phyloP scores from a whole-genome alignment of 92 coral and sea anemone genomes.

The Blastomussa wellsi region DNA sequence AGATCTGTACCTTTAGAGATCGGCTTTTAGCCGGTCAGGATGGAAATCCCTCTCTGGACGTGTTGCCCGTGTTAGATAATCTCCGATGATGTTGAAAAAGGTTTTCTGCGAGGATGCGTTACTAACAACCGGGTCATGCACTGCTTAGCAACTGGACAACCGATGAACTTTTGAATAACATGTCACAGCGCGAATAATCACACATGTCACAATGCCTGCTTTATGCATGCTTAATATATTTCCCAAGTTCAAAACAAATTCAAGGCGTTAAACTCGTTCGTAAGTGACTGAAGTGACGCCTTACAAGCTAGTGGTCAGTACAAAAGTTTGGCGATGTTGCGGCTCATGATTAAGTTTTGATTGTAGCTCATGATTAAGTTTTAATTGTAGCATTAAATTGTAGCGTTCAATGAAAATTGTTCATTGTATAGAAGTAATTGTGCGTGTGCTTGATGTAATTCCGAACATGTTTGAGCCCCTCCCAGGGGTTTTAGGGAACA shows the following conservation, averaged over 20 bases:
- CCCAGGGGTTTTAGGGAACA: no score
- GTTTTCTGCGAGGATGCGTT: not conserved
- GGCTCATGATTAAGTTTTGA: not conserved
- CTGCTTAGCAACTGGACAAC: constrained; percentile 43
- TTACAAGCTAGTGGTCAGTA: not conserved
- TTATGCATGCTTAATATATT: not conserved
- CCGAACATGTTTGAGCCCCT: no score
- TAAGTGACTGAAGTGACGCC: not conserved
- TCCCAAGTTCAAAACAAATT: not conserved
- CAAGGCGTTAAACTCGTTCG: not conserved
- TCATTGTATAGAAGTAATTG: no score
- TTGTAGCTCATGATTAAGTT: no score
- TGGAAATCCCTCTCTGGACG: not conserved
- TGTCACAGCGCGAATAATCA: constrained; percentile 25
- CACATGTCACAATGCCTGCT: not conserved
- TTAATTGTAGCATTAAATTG: no score
- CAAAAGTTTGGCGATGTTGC: not conserved
- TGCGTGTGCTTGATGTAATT: not conserved
- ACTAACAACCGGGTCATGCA: constrained; percentile 20
- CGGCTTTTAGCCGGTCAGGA: not conserved
- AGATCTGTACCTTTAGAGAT: constrained; percentile 20
- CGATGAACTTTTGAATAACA: constrained; percentile 5
- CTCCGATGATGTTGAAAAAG: not conserved
- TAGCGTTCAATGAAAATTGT: no score
- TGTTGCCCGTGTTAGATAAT: not conserved